Percentiles rank a stretch among this genome's conserved stretches.
Conservation (phyloP, 1,140 invertebrate genomes). For the Drosophila chauvacae region DNA sequence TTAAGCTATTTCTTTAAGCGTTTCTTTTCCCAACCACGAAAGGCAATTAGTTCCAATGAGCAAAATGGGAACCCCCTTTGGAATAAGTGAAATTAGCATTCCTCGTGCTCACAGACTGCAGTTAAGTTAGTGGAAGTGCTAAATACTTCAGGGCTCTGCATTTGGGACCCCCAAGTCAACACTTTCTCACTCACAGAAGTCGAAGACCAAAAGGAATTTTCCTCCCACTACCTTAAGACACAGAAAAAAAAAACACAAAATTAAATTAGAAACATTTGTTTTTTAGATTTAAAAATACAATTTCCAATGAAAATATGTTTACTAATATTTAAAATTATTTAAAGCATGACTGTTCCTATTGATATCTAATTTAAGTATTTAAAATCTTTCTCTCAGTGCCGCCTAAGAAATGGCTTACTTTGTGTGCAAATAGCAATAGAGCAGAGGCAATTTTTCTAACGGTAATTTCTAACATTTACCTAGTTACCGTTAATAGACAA, state of each 20-base stretch:
- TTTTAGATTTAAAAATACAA: neutral
- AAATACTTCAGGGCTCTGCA: conserved; percentile 26
- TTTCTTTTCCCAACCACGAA: neutral
- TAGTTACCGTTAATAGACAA: conserved; percentile 83
- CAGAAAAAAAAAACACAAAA: neutral
- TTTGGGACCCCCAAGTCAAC: conserved; percentile 30
- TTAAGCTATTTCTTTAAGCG: neutral
- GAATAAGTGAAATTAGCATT: conserved; percentile 39
- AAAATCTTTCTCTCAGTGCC: conserved; percentile 16
- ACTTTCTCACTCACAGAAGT: conserved; percentile 47
- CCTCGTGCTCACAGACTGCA: conserved; percentile 18
- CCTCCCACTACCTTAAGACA: conserved; percentile 18
- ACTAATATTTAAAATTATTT: too few relatives aligned
- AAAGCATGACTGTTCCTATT: neutral
- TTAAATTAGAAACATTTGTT: too few relatives aligned
- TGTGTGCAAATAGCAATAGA: conserved; percentile 52
- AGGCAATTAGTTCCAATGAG: conserved; percentile 14
- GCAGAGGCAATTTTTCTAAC: conserved; percentile 76
- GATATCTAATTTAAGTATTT: neutral
- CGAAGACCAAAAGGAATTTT: conserved; percentile 17
- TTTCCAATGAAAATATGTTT: neutral
- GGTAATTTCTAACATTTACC: conserved; percentile 80
- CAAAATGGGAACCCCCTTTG: conserved; percentile 1
- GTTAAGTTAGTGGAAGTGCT: conserved; percentile 46
- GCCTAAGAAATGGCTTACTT: conserved; percentile 61